Evolutionary conservation across 2,797 vertebrate species (phyloP).

Genomic region (Phaenicophaeus curvirostris): DNA sequence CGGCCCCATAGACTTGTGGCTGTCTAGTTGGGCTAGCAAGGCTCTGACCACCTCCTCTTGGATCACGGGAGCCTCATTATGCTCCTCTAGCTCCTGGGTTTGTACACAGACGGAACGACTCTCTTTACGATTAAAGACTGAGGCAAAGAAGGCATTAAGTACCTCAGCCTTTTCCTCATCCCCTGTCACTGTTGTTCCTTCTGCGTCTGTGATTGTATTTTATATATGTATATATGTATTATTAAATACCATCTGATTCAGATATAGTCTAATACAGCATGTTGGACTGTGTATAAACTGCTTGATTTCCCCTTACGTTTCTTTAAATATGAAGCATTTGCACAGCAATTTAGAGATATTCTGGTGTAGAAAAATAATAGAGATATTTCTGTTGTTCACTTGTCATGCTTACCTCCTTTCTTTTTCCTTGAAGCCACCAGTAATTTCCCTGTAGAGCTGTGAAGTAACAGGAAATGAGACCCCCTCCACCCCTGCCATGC

Average conservation of each 20-base stretch:
- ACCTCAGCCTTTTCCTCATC: no score
- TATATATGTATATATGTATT: background rate
- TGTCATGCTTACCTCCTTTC: slow-evolving; percentile 29
- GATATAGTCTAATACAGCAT: background rate
- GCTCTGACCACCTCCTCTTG: no score
- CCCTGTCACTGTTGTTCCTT: no score
- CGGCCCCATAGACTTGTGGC: no score
- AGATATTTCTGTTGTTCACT: slow-evolving; percentile 35
- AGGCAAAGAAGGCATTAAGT: no score
- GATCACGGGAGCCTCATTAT: no score
- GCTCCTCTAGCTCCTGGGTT: no score
- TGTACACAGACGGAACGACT: no score
- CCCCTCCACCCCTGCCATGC: background rate
- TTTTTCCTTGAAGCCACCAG: slow-evolving; percentile 24
- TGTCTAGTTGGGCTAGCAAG: no score
- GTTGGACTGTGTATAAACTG: background rate
- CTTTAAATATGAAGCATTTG: slow-evolving; percentile 1
- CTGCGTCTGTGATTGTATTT: background rate
- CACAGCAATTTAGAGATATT: slow-evolving; percentile 15
- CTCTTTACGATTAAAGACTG: no score
- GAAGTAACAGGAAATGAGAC: slow-evolving; percentile 37
- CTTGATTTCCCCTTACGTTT: slow-evolving; percentile 33
- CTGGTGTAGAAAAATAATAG: slow-evolving; percentile 5
- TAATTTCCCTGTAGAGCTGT: slow-evolving; percentile 45
- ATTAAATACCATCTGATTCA: background rate